Conservation (phyloP, 2,888 invertebrate genomes). For the Sphinx pinastri region DNA sequence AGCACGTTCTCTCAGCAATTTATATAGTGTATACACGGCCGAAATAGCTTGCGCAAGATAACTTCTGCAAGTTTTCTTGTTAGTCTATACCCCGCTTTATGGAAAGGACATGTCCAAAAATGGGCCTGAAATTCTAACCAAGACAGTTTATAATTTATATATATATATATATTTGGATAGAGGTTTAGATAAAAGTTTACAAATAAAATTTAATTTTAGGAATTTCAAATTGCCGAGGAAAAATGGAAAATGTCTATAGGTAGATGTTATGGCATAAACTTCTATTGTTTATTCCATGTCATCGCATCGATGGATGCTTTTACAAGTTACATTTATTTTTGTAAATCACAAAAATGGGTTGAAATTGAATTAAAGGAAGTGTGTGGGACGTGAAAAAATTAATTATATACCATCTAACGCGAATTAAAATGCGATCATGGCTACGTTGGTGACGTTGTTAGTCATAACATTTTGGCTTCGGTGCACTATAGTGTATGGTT, state of each 20-base stretch:
- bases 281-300: slow-evolving; percentile 76
- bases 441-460: slow-evolving; percentile 68
- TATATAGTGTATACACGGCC: too few species aligned
- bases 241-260: slow-evolving; percentile 16
- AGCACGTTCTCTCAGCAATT: too few species aligned
- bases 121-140: too few species aligned
- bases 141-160: too few species aligned
- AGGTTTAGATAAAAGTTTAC: too few species aligned
- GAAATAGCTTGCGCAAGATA: too few species aligned
- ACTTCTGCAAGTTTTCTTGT: too few species aligned
- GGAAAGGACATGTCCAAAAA: too few species aligned
- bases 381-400: slow-evolving; percentile 61
- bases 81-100: too few species aligned
- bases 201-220: too few species aligned
- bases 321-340: slow-evolving; percentile 72
- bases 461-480: slow-evolving; percentile 78
- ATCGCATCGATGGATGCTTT: slow-evolving; percentile 79
- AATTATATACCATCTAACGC: slow-evolving; percentile 51
- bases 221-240: background rate
- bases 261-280: slow-evolving; percentile 34
- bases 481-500: slow-evolving; percentile 75
- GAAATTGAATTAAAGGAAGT: slow-evolving; percentile 64
- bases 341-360: slow-evolving; percentile 77
- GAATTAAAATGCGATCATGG: slow-evolving; percentile 79
- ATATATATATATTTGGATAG: too few species aligned